Evolutionary conservation across 2,113 vertebrate species (phyloP), one percentile per base, ranked within the genome.

Genomic region (Hydrolagus affinis): DNA sequence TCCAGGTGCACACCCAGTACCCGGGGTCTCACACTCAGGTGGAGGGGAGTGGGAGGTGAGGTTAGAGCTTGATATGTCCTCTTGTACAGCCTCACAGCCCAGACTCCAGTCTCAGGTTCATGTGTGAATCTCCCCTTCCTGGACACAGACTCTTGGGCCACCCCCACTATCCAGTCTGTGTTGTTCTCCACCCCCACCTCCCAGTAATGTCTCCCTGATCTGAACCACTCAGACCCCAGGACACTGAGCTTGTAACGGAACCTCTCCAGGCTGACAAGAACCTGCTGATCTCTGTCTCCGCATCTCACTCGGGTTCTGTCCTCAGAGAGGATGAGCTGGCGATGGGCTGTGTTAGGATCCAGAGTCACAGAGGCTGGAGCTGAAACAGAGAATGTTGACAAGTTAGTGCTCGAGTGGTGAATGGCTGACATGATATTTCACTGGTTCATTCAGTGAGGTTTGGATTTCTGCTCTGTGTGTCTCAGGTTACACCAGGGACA

Each of bases 111-210:
- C 1, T 66, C 11, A 17, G 78, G 78, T 4, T 64, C 78, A 0
- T 60, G 78, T 8, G 25, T 32, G 78, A 83, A 83, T 1, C 66
- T 62, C 23, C 17, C 32, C 15, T 83, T 83, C 8, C 78, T 66
- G 4, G 62, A 23, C 17, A 83, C 25, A 0, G 78, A 83, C 15
- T 4, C 28, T 4, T 21, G 28, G 1, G 62, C 78, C 60, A 83
- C 60, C 0, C 78, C 78, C 60, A 83, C 62, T 0, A 14, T 12
- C 78, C 78, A 83, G n/a, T 15, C 21, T 4, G 8, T 64, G 76
- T 80, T 80, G 12, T 80, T 80, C 4, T 57, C 76, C 59, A 80
- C 76, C 10, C 62, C 59, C 12, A 80, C 57, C 9, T 62, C 76
- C 76, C 76, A 80, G 59, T 28, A 11, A 25, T 80, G 76, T 11